These are phyloP conservation scores for Oreochromis niloticus DNA, from an alignment of 2,113 vertebrate species.

Conservation along the genomic window DNA sequence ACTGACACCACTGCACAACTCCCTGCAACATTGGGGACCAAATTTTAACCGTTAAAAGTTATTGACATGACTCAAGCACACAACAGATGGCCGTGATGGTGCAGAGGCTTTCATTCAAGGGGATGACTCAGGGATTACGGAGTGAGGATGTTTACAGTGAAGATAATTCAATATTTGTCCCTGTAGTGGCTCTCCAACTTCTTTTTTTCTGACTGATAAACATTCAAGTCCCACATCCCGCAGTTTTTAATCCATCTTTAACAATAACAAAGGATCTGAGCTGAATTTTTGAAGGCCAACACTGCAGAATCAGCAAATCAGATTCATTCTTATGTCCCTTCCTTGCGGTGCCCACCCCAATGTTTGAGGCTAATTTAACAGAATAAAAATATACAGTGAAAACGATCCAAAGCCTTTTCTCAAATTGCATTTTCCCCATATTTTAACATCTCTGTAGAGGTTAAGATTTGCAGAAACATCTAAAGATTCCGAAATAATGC, in stretches of 20 bases:
- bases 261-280: background rate
- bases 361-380: background rate
- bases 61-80: conserved; percentile 30
- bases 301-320: background rate
- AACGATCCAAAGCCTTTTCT: background rate
- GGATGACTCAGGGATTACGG: background rate
- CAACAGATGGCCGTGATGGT: conserved; percentile 34
- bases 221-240: background rate
- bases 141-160: background rate
- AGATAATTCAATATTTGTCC: background rate
- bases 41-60: conserved; percentile 58
- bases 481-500: background rate
- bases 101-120: background rate
- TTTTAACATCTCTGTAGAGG: background rate
- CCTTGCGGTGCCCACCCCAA: background rate
- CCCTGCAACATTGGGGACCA: conserved; percentile 21
- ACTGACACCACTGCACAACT: conserved; percentile 65
- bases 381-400: background rate
- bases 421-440: rapidly evolving
- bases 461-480: background rate
- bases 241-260: background rate
- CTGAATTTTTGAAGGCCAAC: background rate
- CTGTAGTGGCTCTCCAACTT: background rate
- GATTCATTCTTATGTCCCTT: background rate
- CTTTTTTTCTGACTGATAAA: background rate